Conservation (phyloP, 2,113 vertebrate genomes). For the Grantiella picta region DNA sequence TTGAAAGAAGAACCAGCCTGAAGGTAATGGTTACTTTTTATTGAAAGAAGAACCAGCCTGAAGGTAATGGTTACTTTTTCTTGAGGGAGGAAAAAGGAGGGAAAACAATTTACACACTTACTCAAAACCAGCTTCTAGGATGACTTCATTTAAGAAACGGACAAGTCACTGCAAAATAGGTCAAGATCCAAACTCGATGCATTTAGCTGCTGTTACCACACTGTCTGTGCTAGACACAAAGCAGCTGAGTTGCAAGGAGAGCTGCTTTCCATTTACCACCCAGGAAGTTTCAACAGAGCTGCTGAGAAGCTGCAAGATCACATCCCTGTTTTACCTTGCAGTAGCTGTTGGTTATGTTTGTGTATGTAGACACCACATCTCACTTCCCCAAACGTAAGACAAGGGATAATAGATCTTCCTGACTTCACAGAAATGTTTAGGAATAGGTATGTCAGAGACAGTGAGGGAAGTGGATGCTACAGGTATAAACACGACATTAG, state of each 20-base stretch:
- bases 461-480: background rate
- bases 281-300: background rate
- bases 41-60: background rate
- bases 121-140: background rate
- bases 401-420: background rate
- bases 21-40: background rate
- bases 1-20: background rate
- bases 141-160: background rate
- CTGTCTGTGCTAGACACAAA: fast-evolving
- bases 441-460: background rate
- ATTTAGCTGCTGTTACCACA: background rate
- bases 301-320: background rate
- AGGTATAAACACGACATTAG: background rate
- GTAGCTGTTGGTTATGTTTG: background rate
- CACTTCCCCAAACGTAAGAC: background rate
- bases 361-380: background rate
- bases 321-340: background rate
- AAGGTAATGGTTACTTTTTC: background rate
- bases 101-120: background rate
- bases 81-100: background rate
- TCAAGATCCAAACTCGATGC: background rate
- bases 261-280: background rate
- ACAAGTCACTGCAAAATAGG: background rate
- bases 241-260: background rate
- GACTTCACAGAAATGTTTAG: background rate